Percentiles rank a stretch among this genome's conserved stretches.
Conservation (phyloP, 2,797 vertebrate genomes). For the Salarias fasciatus region DNA sequence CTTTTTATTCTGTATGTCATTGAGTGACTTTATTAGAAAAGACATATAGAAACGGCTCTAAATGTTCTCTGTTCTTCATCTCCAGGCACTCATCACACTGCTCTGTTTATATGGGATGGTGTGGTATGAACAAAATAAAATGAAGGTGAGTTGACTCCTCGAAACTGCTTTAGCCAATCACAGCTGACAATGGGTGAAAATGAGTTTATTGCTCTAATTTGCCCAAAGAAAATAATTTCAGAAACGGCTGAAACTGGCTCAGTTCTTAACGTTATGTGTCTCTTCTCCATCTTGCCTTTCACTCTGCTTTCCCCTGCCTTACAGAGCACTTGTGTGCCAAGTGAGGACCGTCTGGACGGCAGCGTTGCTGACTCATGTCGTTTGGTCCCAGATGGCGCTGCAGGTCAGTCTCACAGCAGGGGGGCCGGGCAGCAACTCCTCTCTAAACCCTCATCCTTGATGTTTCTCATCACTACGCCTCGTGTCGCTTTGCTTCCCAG, state of each 20-base stretch:
- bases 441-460: background rate
- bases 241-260: background rate
- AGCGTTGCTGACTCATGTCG: conserved; percentile 33
- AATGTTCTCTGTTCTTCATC: background rate
- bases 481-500: conserved; percentile 31
- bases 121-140: conserved; percentile 90
- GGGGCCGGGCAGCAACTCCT: conserved; percentile 7
- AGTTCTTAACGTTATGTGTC: background rate
- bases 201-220: no score
- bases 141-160: conserved; percentile 87
- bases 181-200: no score
- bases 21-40: no score
- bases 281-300: background rate
- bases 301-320: conserved; percentile 29
- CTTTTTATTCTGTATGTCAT: no score
- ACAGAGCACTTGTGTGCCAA: conserved; percentile 49
- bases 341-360: conserved; percentile 57
- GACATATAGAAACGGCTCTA: no score
- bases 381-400: conserved; percentile 27
- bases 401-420: conserved; percentile 57
- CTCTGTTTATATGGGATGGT: conserved; percentile 95
- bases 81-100: conserved; percentile 92
- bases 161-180: no score
- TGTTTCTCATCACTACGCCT: conserved; percentile 21
- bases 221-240: no score